These are phyloP conservation scores for Orthosia gothica DNA, from an alignment of 2,888 invertebrate species.

Conservation along the genomic window DNA sequence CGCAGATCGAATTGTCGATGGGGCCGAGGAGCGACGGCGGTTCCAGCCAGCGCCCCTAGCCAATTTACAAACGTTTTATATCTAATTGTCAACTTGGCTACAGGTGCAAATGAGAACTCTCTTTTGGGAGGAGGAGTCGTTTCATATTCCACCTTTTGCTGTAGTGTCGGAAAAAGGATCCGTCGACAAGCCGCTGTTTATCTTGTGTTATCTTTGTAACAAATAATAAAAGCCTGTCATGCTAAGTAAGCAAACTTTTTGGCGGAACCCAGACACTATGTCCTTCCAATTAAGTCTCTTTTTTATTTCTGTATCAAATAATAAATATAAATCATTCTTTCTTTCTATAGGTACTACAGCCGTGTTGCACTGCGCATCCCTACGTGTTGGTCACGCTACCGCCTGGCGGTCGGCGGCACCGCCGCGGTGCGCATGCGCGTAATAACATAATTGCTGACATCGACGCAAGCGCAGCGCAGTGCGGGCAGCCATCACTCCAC, in stretches of 20 bases:
- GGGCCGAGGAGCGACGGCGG: no score
- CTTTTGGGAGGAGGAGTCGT: neutral
- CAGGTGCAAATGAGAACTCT: neutral
- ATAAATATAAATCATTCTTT: neutral
- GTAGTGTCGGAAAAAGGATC: neutral
- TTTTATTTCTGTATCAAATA: neutral
- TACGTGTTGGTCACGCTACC: constrained; percentile 54
- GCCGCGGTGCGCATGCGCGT: constrained; percentile 67
- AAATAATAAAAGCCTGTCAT: neutral
- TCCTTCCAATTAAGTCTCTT: neutral
- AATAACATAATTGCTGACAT: constrained; percentile 83
- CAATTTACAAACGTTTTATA: no score
- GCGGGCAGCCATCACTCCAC: constrained; percentile 37
- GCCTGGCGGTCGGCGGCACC: constrained; percentile 39
- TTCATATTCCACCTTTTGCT: neutral
- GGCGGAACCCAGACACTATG: neutral
- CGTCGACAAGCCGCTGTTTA: neutral
- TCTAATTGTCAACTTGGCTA: no score
- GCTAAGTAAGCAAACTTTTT: neutral
- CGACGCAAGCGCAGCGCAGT: constrained; percentile 51
- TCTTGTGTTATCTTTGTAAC: neutral
- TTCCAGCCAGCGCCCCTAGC: no score
- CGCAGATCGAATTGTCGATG: no score
- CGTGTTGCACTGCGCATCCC: constrained; percentile 39
- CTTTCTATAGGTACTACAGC: neutral